Evolutionary conservation across 1,140 invertebrate genomes (phyloP).

Genomic region (Drosophila truncata): DNA sequence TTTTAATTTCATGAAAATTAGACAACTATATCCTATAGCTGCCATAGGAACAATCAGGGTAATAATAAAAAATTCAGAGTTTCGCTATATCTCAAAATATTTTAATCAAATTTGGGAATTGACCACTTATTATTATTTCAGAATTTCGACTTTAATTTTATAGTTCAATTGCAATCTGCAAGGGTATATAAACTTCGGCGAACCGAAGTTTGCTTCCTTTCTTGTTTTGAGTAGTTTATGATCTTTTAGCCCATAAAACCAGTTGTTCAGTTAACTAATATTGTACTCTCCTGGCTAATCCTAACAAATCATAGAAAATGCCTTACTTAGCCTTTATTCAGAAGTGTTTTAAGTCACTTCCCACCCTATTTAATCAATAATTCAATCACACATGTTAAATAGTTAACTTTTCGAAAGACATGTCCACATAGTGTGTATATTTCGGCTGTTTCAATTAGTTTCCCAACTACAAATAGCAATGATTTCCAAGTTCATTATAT

Average conservation of each 20-base stretch:
- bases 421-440: not conserved
- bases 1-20: too few species aligned
- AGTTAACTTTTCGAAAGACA: not conserved
- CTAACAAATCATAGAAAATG: not conserved
- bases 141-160: too few species aligned
- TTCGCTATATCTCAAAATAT: too few species aligned
- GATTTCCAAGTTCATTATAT: not conserved
- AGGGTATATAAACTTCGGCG: too few species aligned
- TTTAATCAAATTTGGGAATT: too few species aligned
- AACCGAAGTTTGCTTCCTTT: too few species aligned
- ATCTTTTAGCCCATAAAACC: not conserved
- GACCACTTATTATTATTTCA: too few species aligned
- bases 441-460: not conserved
- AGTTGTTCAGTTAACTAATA: not conserved
- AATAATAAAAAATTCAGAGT: too few species aligned
- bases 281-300: too few species aligned
- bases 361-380: not conserved
- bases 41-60: too few species aligned
- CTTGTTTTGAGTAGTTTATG: not conserved
- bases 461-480: not conserved
- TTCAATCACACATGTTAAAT: not conserved
- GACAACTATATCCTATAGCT: too few species aligned
- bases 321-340: not conserved
- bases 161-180: too few species aligned
- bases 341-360: not conserved